Evolutionary conservation across 2,888 invertebrate genomes (phyloP).

Genomic region (Pocota personata): DNA sequence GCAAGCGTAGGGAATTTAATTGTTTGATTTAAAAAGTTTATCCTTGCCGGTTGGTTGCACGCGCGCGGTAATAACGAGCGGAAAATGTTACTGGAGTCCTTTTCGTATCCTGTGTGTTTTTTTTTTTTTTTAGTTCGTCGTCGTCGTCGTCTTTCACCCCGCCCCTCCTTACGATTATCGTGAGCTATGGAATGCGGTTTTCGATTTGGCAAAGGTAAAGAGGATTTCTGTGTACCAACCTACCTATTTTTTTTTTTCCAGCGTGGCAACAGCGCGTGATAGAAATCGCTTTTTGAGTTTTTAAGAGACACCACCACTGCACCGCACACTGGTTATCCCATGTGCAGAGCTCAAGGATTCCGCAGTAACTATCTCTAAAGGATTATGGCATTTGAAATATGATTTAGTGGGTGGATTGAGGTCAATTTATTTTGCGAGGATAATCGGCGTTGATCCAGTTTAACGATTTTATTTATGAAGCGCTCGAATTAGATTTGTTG

Average conservation of each 20-base stretch:
- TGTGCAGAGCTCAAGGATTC: slow-evolving; percentile 11
- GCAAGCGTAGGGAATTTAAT: slow-evolving; percentile 75
- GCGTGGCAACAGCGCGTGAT: slow-evolving; percentile 25
- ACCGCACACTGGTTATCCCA: slow-evolving; percentile 8
- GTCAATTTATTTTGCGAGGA: slow-evolving; percentile 47
- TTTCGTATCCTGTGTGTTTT: slow-evolving; percentile 53
- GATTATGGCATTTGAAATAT: slow-evolving; percentile 37
- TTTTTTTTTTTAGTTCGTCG: not conserved
- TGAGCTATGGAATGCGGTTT: slow-evolving; percentile 47
- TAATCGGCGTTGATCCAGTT: slow-evolving; percentile 52
- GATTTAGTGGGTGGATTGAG: slow-evolving; percentile 51
- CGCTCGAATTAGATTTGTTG: slow-evolving; percentile 11
- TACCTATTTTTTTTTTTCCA: not conserved
- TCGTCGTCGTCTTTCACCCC: not conserved
- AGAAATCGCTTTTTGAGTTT: slow-evolving; percentile 22
- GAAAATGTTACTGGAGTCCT: slow-evolving; percentile 70
- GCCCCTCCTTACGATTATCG: slow-evolving; percentile 3
- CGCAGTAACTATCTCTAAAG: not conserved
- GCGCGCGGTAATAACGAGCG: slow-evolving; percentile 73
- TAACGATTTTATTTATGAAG: slow-evolving; percentile 36
- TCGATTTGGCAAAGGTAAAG: slow-evolving; percentile 58
- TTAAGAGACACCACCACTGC: not conserved
- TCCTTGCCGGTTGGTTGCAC: slow-evolving; percentile 73
- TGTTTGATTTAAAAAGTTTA: slow-evolving; percentile 76
- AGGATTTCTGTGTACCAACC: slow-evolving; percentile 24